Conservation (phyloP, 1,140 invertebrate genomes). For the Ptiloglossa arizonensis region DNA sequence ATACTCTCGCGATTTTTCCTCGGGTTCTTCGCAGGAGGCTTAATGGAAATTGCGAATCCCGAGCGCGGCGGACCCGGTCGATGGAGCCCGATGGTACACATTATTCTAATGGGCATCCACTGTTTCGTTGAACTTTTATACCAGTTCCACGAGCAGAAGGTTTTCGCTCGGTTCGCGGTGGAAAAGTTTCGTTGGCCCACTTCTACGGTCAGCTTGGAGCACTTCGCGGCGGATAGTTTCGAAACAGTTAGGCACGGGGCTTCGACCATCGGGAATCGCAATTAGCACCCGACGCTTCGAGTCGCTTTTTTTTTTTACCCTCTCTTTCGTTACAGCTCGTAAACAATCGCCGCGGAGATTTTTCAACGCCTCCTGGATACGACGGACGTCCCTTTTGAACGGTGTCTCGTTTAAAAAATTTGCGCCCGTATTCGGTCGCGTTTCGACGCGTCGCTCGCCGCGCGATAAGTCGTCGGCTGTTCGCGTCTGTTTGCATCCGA, state of each 20-base stretch:
- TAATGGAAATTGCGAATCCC: constrained; percentile 34
- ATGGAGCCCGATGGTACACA: not conserved
- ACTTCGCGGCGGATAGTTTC: not conserved
- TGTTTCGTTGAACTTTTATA: constrained; percentile 9
- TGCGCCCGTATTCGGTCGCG: too few relatives aligned
- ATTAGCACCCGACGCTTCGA: too few relatives aligned
- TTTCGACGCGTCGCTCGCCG: too few relatives aligned
- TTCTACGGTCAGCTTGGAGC: not conserved
- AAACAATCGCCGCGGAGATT: too few relatives aligned
- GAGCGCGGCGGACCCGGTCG: not conserved
- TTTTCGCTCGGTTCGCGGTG: not conserved
- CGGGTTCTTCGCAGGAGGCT: not conserved
- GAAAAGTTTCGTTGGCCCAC: constrained; percentile 10
- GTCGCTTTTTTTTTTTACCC: too few relatives aligned
- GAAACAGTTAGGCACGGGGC: not conserved
- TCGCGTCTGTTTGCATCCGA: too few relatives aligned
- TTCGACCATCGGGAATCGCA: too few relatives aligned
- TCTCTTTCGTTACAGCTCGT: too few relatives aligned
- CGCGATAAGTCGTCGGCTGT: too few relatives aligned
- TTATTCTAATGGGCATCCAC: constrained; percentile 13
- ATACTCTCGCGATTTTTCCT: constrained; percentile 27
- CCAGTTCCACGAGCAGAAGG: not conserved
- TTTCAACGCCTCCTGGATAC: too few relatives aligned
- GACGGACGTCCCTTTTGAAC: too few relatives aligned
- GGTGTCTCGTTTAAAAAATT: too few relatives aligned